These are phyloP conservation scores for Myoxocephalus aenaeus DNA, from an alignment of 2,797 vertebrate species.

Conservation along the genomic window DNA sequence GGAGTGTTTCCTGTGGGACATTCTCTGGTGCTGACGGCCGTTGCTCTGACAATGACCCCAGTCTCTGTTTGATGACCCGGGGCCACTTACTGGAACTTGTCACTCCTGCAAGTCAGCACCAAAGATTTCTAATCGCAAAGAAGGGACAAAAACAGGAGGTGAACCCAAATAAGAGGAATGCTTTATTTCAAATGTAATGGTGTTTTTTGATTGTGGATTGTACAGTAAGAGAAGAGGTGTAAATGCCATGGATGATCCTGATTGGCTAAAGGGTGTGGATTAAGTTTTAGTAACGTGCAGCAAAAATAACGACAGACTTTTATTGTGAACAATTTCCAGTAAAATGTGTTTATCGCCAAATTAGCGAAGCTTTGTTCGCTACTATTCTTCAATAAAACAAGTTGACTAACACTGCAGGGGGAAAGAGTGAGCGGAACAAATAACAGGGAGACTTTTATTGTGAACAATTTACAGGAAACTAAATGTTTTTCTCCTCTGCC, in stretches of 20 bases:
- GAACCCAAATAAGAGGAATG: background rate
- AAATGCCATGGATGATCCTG: background rate
- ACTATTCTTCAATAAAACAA: background rate
- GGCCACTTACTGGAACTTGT: conserved; percentile 37
- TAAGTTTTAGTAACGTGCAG: background rate
- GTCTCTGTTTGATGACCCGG: conserved; percentile 53
- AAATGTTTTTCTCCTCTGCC: background rate
- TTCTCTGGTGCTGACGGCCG: conserved; percentile 20
- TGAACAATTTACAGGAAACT: background rate
- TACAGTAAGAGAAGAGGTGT: background rate
- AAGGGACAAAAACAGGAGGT: conserved; percentile 33
- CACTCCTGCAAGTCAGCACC: conserved; percentile 39
- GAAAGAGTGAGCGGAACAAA: background rate
- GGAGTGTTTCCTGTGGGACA: conserved; percentile 59
- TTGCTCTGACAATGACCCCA: conserved; percentile 46
- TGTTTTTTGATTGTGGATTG: background rate
- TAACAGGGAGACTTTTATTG: background rate
- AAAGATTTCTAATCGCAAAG: conserved; percentile 6
- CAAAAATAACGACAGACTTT: background rate
- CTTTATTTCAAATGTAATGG: background rate
- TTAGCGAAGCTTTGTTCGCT: background rate
- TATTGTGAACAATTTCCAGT: background rate
- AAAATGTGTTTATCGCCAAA: background rate
- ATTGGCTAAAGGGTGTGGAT: background rate
- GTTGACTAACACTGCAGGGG: background rate